phyloP scores from a whole-genome alignment of 2,113 vertebrate genomes.

The Lagenorhynchus albirostris region DNA sequence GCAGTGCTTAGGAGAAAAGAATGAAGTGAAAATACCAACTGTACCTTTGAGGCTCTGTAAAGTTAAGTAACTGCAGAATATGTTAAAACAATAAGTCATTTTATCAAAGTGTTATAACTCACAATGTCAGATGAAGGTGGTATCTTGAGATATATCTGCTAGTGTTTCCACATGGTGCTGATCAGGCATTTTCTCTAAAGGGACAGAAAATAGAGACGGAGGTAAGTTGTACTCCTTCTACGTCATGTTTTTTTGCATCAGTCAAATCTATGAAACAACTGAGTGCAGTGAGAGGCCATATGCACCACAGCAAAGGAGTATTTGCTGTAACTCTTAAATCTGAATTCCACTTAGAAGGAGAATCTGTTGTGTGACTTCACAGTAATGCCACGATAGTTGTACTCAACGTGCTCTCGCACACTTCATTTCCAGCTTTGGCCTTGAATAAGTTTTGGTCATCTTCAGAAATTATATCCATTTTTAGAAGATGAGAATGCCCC shows the following conservation, averaged over 20 bases:
- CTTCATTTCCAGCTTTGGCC: not conserved
- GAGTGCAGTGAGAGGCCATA: not conserved
- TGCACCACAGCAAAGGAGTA: not conserved
- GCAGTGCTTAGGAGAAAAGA: not conserved
- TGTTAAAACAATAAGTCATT: not conserved
- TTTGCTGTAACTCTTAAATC: not conserved
- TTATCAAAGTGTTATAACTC: not conserved
- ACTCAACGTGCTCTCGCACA: fast-evolving
- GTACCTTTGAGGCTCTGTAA: not conserved
- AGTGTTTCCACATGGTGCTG: not conserved
- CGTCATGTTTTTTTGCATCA: not conserved
- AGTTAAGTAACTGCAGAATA: not conserved
- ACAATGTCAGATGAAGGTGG: not conserved
- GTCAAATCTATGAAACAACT: not conserved
- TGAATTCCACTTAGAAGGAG: not conserved
- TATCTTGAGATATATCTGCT: not conserved
- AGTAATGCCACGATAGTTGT: fast-evolving
- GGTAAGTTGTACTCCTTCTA: not conserved
- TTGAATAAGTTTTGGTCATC: not conserved
- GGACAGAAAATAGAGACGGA: not conserved
- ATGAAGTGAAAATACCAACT: not conserved
- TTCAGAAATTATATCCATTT: not conserved
- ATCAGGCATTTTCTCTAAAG: not conserved
- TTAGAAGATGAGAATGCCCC: not conserved
- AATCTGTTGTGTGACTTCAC: not conserved